Percentiles rank a stretch among this genome's conserved stretches.
phyloP scores from a whole-genome alignment of 2,113 vertebrate species.

The Sisor rabdophorus region DNA sequence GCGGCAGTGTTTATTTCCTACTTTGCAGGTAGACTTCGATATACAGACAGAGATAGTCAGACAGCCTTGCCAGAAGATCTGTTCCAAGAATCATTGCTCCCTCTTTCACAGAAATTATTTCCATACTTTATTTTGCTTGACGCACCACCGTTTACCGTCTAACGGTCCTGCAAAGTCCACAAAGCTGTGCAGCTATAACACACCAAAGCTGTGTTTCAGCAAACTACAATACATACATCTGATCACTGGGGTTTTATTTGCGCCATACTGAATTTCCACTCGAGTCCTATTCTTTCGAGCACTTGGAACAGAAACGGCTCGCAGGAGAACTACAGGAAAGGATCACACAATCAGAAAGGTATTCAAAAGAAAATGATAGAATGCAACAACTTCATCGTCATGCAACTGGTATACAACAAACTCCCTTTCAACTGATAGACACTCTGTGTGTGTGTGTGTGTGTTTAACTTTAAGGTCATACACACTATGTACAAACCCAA shows the following conservation, averaged over 20 bases:
- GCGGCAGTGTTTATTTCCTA: slow-evolving; percentile 59
- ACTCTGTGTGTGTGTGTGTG: not conserved
- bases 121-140: not conserved
- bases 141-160: not conserved
- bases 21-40: slow-evolving; percentile 62
- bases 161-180: no score
- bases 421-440: not conserved
- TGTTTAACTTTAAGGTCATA: no score
- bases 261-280: no score
- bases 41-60: slow-evolving; percentile 48
- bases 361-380: no score
- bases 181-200: not conserved
- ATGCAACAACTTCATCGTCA: not conserved
- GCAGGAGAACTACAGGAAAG: no score
- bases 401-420: not conserved
- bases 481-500: no score
- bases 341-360: no score
- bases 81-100: slow-evolving; percentile 7
- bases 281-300: no score
- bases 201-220: no score
- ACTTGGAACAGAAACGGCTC: no score
- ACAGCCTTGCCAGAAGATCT: not conserved
- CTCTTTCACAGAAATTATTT: not conserved
- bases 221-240: no score
- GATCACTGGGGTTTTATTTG: no score